These are phyloP conservation scores for Melanotaenia trifasciata DNA, from an alignment of 2,797 vertebrate genomes.

Conservation along the genomic window DNA sequence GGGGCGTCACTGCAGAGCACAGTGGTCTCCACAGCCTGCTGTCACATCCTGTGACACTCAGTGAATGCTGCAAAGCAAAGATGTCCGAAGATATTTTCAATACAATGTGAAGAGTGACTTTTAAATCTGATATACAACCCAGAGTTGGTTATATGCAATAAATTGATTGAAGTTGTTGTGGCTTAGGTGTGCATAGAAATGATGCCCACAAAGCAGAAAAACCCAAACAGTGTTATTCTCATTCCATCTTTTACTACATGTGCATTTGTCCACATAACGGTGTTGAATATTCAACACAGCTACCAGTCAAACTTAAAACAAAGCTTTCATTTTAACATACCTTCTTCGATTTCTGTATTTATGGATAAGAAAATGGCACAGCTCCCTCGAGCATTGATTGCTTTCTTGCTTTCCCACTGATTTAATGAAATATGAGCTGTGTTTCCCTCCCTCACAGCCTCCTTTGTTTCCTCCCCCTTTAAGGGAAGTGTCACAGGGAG, in stretches of 20 bases:
- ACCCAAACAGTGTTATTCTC: too few species aligned
- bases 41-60: conserved; percentile 66
- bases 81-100: conserved; percentile 30
- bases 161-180: background rate
- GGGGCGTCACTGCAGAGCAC: conserved; percentile 61
- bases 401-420: conserved; percentile 46
- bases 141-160: background rate
- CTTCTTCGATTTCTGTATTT: conserved; percentile 33
- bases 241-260: background rate
- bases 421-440: conserved; percentile 65
- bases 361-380: conserved; percentile 51
- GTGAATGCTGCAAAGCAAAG: conserved; percentile 19
- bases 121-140: background rate
- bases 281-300: background rate
- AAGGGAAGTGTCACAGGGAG: conserved; percentile 58
- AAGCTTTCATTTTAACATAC: conserved; percentile 3
- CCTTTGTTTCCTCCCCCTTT: conserved; percentile 56
- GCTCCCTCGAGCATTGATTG: conserved; percentile 59
- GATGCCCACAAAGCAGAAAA: background rate
- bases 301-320: conserved; percentile 26
- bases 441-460: conserved; percentile 48
- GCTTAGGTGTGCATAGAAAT: background rate
- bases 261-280: background rate
- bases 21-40: conserved; percentile 45
- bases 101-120: background rate